phyloP scores from a whole-genome alignment of 2,888 invertebrate species.

The Drosophila tanythrix region DNA sequence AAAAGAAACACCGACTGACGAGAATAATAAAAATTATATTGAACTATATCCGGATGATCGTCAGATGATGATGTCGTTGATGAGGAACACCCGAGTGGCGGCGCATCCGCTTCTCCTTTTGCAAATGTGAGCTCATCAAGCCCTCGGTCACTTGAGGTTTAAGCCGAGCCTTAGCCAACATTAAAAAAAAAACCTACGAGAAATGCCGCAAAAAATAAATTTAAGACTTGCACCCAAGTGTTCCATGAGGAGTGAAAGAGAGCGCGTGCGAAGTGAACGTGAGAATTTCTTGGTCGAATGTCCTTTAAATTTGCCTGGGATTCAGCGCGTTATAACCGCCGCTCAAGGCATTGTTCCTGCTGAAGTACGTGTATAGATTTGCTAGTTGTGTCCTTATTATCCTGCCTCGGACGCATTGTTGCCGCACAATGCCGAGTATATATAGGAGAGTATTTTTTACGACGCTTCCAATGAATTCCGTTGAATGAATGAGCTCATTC shows the following conservation, averaged over 20 bases:
- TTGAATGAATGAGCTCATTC: constrained; percentile 46
- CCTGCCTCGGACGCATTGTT: constrained; percentile 62
- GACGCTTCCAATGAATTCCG: constrained; percentile 61
- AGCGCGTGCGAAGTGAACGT: constrained; percentile 53
- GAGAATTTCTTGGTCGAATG: constrained; percentile 68
- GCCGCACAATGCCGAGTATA: constrained; percentile 45
- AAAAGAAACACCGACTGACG: constrained; percentile 48
- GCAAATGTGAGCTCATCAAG: constrained; percentile 67
- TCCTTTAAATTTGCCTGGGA: constrained; percentile 71
- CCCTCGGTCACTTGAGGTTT: constrained; percentile 79
- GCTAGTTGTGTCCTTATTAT: constrained; percentile 78
- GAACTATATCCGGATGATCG: constrained; percentile 79
- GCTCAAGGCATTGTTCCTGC: constrained; percentile 50
- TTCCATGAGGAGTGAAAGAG: constrained; percentile 12
- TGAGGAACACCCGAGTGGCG: constrained; percentile 72
- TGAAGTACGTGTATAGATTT: constrained; percentile 72
- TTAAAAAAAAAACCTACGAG: constrained; percentile 50
- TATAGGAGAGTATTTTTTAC: constrained; percentile 40
- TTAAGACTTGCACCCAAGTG: constrained; percentile 41
- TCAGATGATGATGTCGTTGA: constrained; percentile 65
- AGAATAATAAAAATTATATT: constrained; percentile 45
- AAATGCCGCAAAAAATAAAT: constrained; percentile 55
- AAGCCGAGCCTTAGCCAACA: constrained; percentile 71
- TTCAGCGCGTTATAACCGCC: constrained; percentile 39
- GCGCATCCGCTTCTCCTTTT: constrained; percentile 71